These are phyloP conservation scores for Brachyistius frenatus DNA, from an alignment of 2,113 vertebrate genomes.

Conservation along the genomic window DNA sequence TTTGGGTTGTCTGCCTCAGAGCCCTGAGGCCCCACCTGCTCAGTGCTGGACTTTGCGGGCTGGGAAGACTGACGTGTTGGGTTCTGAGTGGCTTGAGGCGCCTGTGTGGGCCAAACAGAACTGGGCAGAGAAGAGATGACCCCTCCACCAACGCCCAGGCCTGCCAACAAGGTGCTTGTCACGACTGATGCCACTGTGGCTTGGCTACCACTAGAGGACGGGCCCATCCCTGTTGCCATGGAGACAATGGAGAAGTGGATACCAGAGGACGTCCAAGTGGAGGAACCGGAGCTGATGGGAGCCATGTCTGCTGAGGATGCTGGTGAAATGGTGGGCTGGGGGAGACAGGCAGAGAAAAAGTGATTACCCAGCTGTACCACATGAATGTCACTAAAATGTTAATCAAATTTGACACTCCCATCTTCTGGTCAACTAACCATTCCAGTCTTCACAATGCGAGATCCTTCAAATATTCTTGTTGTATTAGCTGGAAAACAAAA, in stretches of 20 bases:
- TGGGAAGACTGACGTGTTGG: constrained; percentile 81
- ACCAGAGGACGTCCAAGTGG: constrained; percentile 98
- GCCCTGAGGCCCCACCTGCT: constrained; percentile 72
- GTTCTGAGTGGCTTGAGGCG: constrained; percentile 64
- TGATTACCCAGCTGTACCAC: not conserved
- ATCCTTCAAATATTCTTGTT: constrained; percentile 98
- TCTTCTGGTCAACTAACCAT: constrained; percentile 90
- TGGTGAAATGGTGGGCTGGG: constrained; percentile 94
- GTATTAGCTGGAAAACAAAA: constrained; percentile 90
- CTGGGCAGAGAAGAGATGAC: constrained; percentile 96
- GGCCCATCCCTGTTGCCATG: constrained; percentile 97
- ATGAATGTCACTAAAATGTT: not conserved
- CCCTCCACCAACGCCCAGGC: constrained; percentile 93
- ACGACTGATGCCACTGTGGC: constrained; percentile 96
- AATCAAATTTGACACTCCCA: constrained; percentile 23
- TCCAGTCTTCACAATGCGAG: constrained; percentile 97
- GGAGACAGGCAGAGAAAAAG: constrained; percentile 1
- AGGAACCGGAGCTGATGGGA: constrained; percentile 98
- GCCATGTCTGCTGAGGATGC: constrained; percentile 98
- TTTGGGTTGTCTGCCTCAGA: constrained; percentile 81
- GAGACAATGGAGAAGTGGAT: constrained; percentile 98
- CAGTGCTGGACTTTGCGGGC: constrained; percentile 81
- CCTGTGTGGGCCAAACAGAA: constrained; percentile 93
- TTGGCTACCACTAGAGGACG: constrained; percentile 96
- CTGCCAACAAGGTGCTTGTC: constrained; percentile 95